These are phyloP conservation scores for Caenorhabditis macrosperma DNA, from an alignment of 2,888 invertebrate genomes.

Conservation along the genomic window DNA sequence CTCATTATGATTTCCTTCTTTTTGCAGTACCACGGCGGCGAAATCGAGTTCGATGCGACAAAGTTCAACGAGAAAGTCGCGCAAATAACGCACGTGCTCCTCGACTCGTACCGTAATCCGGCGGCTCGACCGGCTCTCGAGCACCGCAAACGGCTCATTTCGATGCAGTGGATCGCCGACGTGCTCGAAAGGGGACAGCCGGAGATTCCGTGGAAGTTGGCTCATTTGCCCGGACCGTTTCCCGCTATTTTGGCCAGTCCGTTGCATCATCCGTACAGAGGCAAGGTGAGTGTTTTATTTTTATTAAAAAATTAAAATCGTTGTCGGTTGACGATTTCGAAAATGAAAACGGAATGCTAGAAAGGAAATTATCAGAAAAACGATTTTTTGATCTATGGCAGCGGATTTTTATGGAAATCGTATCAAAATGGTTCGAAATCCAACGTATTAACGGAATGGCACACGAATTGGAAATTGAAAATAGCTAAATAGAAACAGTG, in stretches of 20 bases:
- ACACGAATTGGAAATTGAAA: neutral
- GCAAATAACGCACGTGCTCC: conserved; percentile 41
- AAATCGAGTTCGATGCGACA: conserved; percentile 59
- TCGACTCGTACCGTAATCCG: conserved; percentile 46
- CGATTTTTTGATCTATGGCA: too few species aligned
- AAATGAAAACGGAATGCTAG: too few species aligned
- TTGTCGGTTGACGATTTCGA: too few species aligned
- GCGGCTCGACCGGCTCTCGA: conserved; percentile 70
- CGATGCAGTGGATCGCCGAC: conserved; percentile 93
- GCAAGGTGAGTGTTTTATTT: conserved; percentile 81
- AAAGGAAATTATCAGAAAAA: too few species aligned
- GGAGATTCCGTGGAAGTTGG: conserved; percentile 92
- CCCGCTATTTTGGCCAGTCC: too few species aligned
- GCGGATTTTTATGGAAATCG: too few species aligned
- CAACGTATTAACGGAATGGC: too few species aligned
- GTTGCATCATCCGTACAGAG: conserved; percentile 80
- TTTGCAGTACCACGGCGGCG: conserved; percentile 62
- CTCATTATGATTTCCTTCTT: too few species aligned
- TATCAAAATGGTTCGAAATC: too few species aligned
- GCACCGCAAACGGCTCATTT: conserved; percentile 85
- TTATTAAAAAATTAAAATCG: neutral
- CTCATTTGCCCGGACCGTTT: conserved; percentile 87
- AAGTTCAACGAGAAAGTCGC: conserved; percentile 15
- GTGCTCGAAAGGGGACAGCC: conserved; percentile 90
- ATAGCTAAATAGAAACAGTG: too few species aligned